A percentile compares a stretch with the other conserved stretches of the same genome.
phyloP scores from a whole-genome alignment of 2,113 vertebrate genomes.

The Gallinago paraguaiae region DNA sequence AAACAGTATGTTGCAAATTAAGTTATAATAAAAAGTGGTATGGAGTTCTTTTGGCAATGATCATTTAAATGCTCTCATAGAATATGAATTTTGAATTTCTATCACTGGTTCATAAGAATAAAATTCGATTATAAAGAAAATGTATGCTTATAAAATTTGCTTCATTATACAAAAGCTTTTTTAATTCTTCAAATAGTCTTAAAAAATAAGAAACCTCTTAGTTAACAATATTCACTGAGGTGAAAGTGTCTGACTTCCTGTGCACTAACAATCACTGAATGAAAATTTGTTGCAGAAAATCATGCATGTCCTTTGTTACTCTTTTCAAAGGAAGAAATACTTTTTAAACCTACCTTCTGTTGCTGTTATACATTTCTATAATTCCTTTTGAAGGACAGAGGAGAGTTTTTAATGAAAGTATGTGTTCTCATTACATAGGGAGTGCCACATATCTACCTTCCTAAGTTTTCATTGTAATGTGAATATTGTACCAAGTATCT shows the following conservation, averaged over 20 bases:
- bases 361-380: neutral
- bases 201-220: neutral
- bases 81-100: neutral
- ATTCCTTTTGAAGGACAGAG: neutral
- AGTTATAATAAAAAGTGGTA: neutral
- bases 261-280: neutral
- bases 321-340: neutral
- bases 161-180: neutral
- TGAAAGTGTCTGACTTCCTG: neutral
- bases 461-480: neutral
- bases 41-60: neutral
- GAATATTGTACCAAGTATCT: neutral
- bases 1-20: neutral
- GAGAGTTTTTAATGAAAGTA: neutral
- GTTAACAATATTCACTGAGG: neutral
- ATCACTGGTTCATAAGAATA: neutral
- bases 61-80: neutral
- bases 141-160: neutral
- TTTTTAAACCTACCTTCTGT: neutral
- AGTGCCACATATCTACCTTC: neutral
- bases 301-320: neutral
- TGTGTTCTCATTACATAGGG: accelerated
- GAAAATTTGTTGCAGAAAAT: neutral
- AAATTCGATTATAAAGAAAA: neutral
- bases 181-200: neutral